These are phyloP conservation scores for Heterodera schachtii DNA, from an alignment of 1,140 invertebrate genomes.

Conservation along the genomic window DNA sequence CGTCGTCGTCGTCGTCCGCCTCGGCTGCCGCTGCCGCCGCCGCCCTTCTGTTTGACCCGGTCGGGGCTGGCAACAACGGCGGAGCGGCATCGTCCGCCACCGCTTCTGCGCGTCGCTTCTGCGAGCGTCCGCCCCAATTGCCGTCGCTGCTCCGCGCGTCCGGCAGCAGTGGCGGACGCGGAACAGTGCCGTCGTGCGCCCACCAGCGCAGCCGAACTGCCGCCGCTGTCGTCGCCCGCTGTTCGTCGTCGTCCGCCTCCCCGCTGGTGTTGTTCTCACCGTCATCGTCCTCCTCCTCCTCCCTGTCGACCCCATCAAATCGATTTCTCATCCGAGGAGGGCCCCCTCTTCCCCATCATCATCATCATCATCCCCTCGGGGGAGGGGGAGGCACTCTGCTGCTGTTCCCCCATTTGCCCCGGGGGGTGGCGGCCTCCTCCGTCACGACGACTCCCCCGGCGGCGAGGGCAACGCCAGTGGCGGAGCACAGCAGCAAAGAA, in stretches of 20 bases:
- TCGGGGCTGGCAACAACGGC: no score
- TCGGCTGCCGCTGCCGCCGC: no score
- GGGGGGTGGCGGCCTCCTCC: background rate
- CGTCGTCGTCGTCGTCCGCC: background rate
- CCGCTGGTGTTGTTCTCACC: background rate
- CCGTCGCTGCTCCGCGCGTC: background rate
- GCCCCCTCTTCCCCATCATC: background rate
- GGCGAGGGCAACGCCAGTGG: background rate
- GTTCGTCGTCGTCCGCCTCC: background rate
- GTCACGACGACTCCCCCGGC: background rate
- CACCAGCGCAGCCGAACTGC: background rate
- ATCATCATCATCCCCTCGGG: background rate
- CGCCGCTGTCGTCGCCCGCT: background rate
- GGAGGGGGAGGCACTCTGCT: background rate
- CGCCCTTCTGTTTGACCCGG: background rate
- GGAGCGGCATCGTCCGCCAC: no score
- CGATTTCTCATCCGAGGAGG: background rate
- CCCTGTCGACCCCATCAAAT: background rate
- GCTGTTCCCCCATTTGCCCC: background rate
- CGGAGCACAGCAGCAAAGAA: background rate
- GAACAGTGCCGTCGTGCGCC: background rate
- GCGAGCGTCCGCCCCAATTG: background rate
- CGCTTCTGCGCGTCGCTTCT: background rate
- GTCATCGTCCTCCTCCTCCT: no score
- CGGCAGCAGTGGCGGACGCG: no score